Evolutionary conservation across 1,140 invertebrate genomes (phyloP).

Genomic region (Kradibia gibbosae): DNA sequence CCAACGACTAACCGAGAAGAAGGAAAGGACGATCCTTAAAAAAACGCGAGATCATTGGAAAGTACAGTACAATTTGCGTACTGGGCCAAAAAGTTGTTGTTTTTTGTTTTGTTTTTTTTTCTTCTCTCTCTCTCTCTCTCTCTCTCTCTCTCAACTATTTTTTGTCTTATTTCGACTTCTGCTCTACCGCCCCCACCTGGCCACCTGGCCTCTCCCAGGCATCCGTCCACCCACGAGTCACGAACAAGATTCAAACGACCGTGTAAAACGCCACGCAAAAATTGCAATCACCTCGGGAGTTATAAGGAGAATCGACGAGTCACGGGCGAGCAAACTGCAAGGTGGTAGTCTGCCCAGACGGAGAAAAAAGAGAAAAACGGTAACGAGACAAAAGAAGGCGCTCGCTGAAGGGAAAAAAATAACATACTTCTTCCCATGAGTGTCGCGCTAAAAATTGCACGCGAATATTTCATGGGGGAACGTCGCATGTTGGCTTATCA

Average conservation of each 20-base stretch:
- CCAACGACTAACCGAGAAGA: slow-evolving; percentile 6
- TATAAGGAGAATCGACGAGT: slow-evolving; percentile 15
- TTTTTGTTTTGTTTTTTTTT: background rate
- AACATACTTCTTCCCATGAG: background rate
- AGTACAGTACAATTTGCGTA: background rate
- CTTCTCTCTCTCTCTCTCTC: too few relatives aligned
- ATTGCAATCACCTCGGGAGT: slow-evolving; percentile 15
- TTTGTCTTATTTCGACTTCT: too few relatives aligned
- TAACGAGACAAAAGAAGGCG: slow-evolving; percentile 12
- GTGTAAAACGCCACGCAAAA: slow-evolving; percentile 15
- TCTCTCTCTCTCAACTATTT: too few relatives aligned
- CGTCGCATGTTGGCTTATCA: background rate
- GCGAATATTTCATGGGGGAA: background rate
- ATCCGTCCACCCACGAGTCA: background rate
- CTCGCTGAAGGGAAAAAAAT: background rate
- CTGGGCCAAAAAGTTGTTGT: background rate
- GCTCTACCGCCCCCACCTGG: too few relatives aligned
- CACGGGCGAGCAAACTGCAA: slow-evolving; percentile 26
- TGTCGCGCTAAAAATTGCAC: background rate
- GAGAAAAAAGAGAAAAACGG: slow-evolving; percentile 1
- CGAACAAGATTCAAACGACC: slow-evolving; percentile 20
- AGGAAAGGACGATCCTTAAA: background rate
- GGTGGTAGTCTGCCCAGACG: background rate
- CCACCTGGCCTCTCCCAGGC: too few relatives aligned
- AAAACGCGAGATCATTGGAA: too few relatives aligned